Conservation (phyloP, 1,140 invertebrate species). For the Magallana gigas region DNA sequence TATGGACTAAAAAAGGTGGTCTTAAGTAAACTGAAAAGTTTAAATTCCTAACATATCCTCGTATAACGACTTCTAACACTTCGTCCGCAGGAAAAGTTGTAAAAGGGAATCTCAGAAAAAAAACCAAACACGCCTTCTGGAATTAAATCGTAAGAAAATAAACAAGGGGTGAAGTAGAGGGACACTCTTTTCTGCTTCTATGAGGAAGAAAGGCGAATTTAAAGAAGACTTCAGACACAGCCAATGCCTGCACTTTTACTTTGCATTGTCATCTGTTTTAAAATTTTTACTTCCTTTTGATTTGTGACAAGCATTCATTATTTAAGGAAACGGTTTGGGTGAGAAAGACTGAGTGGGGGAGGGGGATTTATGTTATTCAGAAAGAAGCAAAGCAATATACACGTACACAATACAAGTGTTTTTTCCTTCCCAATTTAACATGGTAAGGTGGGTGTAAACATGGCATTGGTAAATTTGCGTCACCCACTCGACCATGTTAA, state of each 20-base stretch:
- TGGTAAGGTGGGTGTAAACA: background rate
- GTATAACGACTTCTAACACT: background rate
- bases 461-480: background rate
- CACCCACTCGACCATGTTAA: constrained; percentile 1
- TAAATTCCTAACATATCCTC: constrained; percentile 17
- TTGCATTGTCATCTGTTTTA: no score
- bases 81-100: background rate
- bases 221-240: no score
- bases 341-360: no score
- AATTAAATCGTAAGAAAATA: background rate
- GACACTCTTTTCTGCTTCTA: no score
- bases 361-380: no score
- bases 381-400: no score
- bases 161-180: background rate
- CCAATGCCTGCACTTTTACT: no score
- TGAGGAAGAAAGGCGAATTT: no score
- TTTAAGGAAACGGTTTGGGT: no score
- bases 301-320: no score
- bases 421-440: background rate
- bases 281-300: no score
- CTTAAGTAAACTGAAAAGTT: background rate
- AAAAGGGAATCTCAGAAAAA: background rate
- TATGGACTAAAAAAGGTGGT: background rate
- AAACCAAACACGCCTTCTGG: background rate
- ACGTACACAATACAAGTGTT: no score